A percentile compares a stretch with the other conserved stretches of the same genome.
These are phyloP conservation scores for Salminus brasiliensis DNA, from an alignment of 2,113 vertebrate species.

Conservation along the genomic window DNA sequence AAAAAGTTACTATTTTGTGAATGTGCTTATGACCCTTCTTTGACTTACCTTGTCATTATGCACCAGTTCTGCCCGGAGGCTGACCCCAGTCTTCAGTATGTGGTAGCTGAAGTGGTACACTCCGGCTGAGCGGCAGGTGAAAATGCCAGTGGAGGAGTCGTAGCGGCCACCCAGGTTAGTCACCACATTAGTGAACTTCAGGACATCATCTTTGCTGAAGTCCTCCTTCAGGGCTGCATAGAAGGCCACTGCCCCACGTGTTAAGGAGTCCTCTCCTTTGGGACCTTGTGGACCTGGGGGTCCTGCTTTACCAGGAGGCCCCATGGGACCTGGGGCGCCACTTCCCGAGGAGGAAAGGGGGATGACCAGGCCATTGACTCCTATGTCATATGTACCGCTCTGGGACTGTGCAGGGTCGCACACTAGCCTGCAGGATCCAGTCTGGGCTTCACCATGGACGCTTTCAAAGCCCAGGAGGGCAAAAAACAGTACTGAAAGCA, in stretches of 20 bases:
- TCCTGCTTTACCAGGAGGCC: conserved; percentile 54
- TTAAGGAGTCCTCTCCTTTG: neutral
- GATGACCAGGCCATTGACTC: conserved; percentile 50
- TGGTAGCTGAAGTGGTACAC: conserved; percentile 54
- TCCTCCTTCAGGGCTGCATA: conserved; percentile 40
- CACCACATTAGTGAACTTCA: conserved; percentile 54
- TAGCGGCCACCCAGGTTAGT: conserved; percentile 56
- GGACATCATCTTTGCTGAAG: conserved; percentile 31
- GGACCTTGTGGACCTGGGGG: conserved; percentile 44
- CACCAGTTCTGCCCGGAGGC: conserved; percentile 47
- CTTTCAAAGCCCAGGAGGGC: neutral
- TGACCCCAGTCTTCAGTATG: conserved; percentile 49
- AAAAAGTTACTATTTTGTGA: too few species aligned
- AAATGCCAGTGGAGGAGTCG: conserved; percentile 44
- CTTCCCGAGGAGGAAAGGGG: conserved; percentile 44
- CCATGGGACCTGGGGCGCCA: conserved; percentile 39
- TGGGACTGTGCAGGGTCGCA: conserved; percentile 51
- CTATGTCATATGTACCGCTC: neutral
- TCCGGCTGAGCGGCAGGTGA: conserved; percentile 49
- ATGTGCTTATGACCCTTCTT: too few species aligned
- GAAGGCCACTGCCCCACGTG: conserved; percentile 37
- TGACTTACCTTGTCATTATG: conserved; percentile 49
- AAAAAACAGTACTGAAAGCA: conserved; percentile 30
- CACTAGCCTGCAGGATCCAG: conserved; percentile 52
- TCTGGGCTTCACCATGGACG: neutral